Base-by-base conservation (phyloP, 1,140 invertebrate genomes). In the Brachionus paranguensis region DNA sequence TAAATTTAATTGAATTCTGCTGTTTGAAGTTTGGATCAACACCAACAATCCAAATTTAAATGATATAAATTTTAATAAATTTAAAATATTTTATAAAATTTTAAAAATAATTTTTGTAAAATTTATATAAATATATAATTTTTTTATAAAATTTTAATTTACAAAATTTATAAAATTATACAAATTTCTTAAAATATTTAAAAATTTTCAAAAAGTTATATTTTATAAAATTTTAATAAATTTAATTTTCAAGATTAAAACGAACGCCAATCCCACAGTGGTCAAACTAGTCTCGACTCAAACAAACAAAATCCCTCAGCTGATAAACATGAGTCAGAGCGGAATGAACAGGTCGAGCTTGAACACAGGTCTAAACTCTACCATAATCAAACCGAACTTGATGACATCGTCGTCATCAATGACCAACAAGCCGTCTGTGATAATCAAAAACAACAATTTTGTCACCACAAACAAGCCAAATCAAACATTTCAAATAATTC, bases 201-300 rank as follows among this genome's bases (percentile, higher is more conserved):
- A n/a, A n/a, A n/a, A n/a, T n/a, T n/a, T n/a, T n/a, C n/a, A n/a
- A n/a, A n/a, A n/a, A n/a, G n/a, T n/a, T n/a, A n/a, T n/a, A n/a
- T n/a, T 1, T 24, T 24, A 24, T 24, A 24, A 24, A 24, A 24
- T 24, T 24, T 24, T 24, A 1, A 24, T 24, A 24, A 33, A 11
- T 60, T 64, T 41, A n/a, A 8, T 65, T 65, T 81, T 14, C 11
- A 45, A 68, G 55, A 68, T 83, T 20, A 47, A 83, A 27, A 83
- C 79, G 17, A 83, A 65, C 24, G 14, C 43, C 5, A 83, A 17
- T 68, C 79, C 41, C 14, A 83, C 55, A 47, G 60, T 68, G 8
- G 81, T 83, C 10, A 83, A 83, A 45, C 60, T 68, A n/a, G 81
- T 64, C 10, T 83, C 45, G 20, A 53, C 60, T n/a, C 45, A 68